Evolutionary conservation across 2,888 invertebrate genomes (phyloP).

Genomic region (Drosophila seclusa): DNA sequence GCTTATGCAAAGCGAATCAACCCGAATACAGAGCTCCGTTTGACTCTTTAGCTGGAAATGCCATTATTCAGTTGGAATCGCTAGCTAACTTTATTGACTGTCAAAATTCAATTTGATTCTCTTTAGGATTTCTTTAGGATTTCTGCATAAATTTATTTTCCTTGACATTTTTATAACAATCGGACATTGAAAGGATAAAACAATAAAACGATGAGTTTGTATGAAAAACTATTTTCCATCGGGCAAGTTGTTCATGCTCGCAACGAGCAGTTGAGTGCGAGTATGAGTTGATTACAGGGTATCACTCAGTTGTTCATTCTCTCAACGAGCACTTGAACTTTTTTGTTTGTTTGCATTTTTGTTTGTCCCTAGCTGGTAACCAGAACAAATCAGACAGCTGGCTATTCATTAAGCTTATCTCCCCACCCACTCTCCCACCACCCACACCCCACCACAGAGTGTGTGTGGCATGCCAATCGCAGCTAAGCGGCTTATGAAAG

Average conservation of each 20-base stretch:
- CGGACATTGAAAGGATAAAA: not conserved
- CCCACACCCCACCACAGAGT: not conserved
- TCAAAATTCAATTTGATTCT: not conserved
- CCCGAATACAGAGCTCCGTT: not conserved
- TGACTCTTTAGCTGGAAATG: not conserved
- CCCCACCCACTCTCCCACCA: not conserved
- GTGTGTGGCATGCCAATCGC: conserved; percentile 43
- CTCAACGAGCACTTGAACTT: not conserved
- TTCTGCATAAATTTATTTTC: not conserved
- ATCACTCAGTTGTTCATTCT: not conserved
- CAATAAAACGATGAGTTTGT: not conserved
- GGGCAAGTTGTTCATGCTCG: not conserved
- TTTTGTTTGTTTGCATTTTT: conserved; percentile 21
- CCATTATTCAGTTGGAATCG: not conserved
- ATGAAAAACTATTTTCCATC: not conserved
- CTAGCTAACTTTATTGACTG: not conserved
- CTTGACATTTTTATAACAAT: not conserved
- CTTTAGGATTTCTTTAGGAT: not conserved
- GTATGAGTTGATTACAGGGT: not conserved
- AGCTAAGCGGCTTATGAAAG: conserved; percentile 57
- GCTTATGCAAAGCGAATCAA: not conserved
- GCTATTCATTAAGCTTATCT: conserved; percentile 52
- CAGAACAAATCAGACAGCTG: conserved; percentile 32
- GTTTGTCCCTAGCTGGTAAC: conserved; percentile 1
- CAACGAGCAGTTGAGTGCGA: too few relatives aligned